phyloP scores from a whole-genome alignment of 2,797 vertebrate species.

The Scleropages formosus region DNA sequence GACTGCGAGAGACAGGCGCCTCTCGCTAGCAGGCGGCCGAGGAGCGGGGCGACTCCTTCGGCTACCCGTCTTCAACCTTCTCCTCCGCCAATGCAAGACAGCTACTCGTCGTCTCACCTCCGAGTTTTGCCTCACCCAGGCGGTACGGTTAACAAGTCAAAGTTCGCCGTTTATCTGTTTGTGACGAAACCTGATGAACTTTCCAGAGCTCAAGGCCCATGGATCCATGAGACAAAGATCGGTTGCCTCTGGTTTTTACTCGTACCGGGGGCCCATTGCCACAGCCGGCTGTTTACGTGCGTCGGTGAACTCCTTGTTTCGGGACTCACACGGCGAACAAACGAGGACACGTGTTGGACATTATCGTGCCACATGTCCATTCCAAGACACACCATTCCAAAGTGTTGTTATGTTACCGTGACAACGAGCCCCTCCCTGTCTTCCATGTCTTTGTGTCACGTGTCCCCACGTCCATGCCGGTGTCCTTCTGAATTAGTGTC shows the following conservation, averaged over 20 bases:
- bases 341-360: conserved; percentile 9
- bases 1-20: neutral
- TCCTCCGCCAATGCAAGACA: too few relatives aligned
- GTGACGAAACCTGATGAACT: neutral
- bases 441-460: neutral
- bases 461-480: neutral
- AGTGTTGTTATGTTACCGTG: too few relatives aligned
- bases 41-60: too few relatives aligned
- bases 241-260: neutral
- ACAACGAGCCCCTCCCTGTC: neutral
- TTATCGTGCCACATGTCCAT: neutral
- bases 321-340: neutral
- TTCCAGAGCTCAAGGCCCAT: too few relatives aligned
- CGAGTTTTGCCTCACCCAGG: neutral
- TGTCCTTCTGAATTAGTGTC: neutral
- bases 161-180: neutral
- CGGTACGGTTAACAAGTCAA: too few relatives aligned
- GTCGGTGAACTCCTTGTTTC: neutral
- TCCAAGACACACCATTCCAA: neutral
- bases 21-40: too few relatives aligned
- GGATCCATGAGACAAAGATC: too few relatives aligned
- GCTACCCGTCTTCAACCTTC: too few relatives aligned
- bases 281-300: neutral
- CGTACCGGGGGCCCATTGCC: neutral
- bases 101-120: neutral